These are phyloP conservation scores for Porphyrio hochstetteri DNA, from an alignment of 2,113 vertebrate species.

Conservation along the genomic window DNA sequence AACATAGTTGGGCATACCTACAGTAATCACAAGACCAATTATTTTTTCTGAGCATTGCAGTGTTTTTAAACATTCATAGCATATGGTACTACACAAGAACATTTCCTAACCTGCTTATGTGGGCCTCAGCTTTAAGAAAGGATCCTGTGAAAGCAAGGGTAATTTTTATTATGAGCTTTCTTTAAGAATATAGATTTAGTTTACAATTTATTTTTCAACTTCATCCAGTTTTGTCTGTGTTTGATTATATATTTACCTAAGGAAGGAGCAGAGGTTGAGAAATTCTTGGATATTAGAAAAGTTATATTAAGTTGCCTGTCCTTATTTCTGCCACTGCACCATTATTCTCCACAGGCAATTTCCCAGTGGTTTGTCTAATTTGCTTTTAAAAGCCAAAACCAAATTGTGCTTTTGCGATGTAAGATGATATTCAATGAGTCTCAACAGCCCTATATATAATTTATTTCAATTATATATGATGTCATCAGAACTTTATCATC, in stretches of 20 bases:
- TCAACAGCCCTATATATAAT: background rate
- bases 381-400: background rate
- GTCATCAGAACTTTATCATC: background rate
- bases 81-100: background rate
- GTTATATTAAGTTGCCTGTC: background rate
- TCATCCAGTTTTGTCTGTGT: background rate
- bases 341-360: background rate
- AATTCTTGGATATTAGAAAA: background rate
- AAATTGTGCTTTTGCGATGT: background rate
- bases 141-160: background rate
- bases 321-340: background rate
- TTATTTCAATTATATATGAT: background rate
- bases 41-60: background rate
- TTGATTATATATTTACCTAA: background rate
- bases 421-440: background rate
- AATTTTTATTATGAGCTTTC: background rate
- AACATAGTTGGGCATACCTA: background rate
- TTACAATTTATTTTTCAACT: background rate
- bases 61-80: background rate
- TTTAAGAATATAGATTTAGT: background rate
- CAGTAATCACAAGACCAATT: background rate
- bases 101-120: background rate
- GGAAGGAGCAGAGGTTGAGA: background rate
- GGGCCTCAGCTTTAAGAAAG: background rate
- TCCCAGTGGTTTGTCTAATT: background rate